Base-by-base conservation (phyloP, 2,797 vertebrate species). In the Eutrigla gurnardus region DNA sequence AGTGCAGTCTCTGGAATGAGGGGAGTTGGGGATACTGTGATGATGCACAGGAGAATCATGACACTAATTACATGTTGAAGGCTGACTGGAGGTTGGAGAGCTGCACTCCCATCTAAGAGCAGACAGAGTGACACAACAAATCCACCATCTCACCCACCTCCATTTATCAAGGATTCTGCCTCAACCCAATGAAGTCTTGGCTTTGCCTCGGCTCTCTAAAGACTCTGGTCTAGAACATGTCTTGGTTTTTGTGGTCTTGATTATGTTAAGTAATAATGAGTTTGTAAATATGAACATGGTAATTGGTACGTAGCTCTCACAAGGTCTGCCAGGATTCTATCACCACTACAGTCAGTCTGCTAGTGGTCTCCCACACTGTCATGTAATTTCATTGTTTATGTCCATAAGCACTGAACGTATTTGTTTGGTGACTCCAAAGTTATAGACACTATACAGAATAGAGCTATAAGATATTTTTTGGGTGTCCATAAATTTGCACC, bases 31-130 rank as follows among this genome's bases (percentile, higher is more conserved):
- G 59, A 46, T 33, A 46, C 60, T 36, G 45, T 49, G 45, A 49
- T 37, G 61, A 63, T 36, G 37, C 45, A 12, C n/a, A 13, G 61
- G 45, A 63, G 61, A 64, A 15, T 49, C 35, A 18, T 64, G 45
- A 47, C 45, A 17, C 13, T 64, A 50, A 64, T 47, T 47, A 36
- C 43, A 47, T 36, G 8, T 18, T 18, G 32, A 32, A 47, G 33
- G 33, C 11, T 47, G 45, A 47, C 42, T 63, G 39, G 11, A 42
- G 57, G 39, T 13, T 43, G 62, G 46, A 36, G 6, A 63, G 33
- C 33, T 47, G 47, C 12, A n/a, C 52, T 65, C n/a, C 12, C 13
- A 39, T 4, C n/a, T 52, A 49, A 18, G 6, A 25, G 7, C 32
- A 63, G n/a, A 33, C n/a, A 10, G 35, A 42, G 18, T 14, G 14